A percentile compares a stretch with the other conserved stretches of the same genome.
Conservation (phyloP, 1,140 invertebrate genomes). For the Cephus cinctus region DNA sequence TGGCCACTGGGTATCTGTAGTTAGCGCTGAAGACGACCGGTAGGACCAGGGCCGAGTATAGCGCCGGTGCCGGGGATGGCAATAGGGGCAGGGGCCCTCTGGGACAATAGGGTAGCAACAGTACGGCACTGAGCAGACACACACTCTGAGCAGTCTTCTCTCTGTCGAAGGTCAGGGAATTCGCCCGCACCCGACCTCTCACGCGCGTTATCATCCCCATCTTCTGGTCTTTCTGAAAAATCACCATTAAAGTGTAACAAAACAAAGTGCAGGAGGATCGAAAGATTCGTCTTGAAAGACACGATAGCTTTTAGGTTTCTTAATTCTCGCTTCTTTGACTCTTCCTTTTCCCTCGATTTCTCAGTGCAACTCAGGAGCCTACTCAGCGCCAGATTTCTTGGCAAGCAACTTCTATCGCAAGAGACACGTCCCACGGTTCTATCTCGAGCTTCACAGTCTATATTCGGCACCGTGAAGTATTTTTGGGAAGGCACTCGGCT, state of each 20-base stretch:
- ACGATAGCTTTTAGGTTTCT: too few relatives aligned
- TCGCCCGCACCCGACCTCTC: slow-evolving; percentile 62
- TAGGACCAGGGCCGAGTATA: slow-evolving; percentile 63
- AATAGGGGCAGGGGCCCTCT: slow-evolving; percentile 59
- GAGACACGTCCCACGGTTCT: too few relatives aligned
- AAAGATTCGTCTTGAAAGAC: too few relatives aligned
- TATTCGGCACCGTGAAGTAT: too few relatives aligned
- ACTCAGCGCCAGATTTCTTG: neutral
- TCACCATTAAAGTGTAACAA: neutral
- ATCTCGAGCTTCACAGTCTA: too few relatives aligned
- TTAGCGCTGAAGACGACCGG: slow-evolving; percentile 66
- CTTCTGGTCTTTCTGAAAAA: slow-evolving; percentile 4
- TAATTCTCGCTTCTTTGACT: too few relatives aligned
- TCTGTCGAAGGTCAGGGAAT: slow-evolving; percentile 62
- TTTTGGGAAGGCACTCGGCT: too few relatives aligned
- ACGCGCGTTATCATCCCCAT: slow-evolving; percentile 71
- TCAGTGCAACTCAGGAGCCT: neutral
- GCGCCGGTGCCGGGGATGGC: slow-evolving; percentile 58
- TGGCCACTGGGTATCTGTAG: slow-evolving; percentile 63
- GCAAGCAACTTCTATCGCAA: neutral
- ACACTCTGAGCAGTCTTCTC: slow-evolving; percentile 69
- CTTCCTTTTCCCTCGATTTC: neutral
- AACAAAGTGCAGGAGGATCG: too few relatives aligned
- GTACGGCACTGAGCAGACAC: slow-evolving; percentile 63
- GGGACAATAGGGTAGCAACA: slow-evolving; percentile 63